Conservation (phyloP, 2,113 vertebrate species). For the Beaufortia kweichowensis region DNA sequence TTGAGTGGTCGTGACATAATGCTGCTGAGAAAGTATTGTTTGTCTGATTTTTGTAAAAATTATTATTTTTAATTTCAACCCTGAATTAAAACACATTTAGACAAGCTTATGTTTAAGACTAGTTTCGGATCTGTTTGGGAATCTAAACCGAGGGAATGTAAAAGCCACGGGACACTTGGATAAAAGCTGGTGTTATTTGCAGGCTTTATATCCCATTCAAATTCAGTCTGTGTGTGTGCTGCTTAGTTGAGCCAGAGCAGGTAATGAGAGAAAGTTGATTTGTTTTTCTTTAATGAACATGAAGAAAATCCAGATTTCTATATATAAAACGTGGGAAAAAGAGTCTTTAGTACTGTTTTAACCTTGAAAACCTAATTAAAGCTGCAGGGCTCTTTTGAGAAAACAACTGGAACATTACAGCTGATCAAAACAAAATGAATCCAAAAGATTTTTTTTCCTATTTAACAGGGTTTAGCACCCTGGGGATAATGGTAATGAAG, state of each 20-base stretch:
- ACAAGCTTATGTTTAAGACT: too few relatives aligned
- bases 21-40: too few relatives aligned
- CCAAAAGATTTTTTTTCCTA: constrained; percentile 44
- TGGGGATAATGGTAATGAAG: constrained; percentile 66
- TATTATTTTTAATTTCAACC: too few relatives aligned
- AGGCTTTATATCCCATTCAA: not conserved
- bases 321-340: constrained; percentile 49
- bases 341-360: constrained; percentile 42
- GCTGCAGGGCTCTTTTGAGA: constrained; percentile 40
- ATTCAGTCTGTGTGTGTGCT: not conserved
- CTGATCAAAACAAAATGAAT: constrained; percentile 30
- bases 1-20: too few relatives aligned
- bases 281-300: constrained; percentile 28
- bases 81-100: too few relatives aligned
- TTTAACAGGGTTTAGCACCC: constrained; percentile 62
- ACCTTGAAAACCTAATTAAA: constrained; percentile 66
- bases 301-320: constrained; percentile 19
- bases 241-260: not conserved
- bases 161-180: not conserved
- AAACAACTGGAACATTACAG: not conserved
- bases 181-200: not conserved
- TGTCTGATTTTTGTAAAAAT: too few relatives aligned
- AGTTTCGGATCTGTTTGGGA: too few relatives aligned
- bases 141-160: too few relatives aligned
- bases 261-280: constrained; percentile 14